A percentile compares a stretch with the other conserved stretches of the same genome.
phyloP scores from a whole-genome alignment of 2,113 vertebrate genomes.

The Tricholaema leucomelas region DNA sequence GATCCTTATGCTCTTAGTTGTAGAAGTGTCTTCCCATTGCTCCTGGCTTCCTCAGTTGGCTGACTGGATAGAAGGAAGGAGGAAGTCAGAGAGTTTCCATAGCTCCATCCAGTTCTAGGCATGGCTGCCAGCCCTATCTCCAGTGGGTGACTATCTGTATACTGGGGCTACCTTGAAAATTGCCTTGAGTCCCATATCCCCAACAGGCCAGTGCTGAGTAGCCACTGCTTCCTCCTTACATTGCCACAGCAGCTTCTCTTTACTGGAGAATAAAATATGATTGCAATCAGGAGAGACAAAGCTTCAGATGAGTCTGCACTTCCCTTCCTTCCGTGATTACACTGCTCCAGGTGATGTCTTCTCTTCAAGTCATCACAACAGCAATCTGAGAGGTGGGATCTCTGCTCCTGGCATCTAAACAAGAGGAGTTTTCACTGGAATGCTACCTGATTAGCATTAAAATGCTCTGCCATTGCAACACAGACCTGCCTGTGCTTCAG shows the following conservation, averaged over 20 bases:
- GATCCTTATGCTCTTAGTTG: not conserved
- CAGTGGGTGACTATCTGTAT: not conserved
- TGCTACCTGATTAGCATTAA: conserved; percentile 7
- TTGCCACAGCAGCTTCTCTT: not conserved
- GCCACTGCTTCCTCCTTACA: not conserved
- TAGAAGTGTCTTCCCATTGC: not conserved
- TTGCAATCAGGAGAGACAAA: conserved; percentile 42
- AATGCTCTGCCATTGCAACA: not conserved
- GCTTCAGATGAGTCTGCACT: conserved; percentile 16
- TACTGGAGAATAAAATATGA: not conserved
- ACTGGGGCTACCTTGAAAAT: not conserved
- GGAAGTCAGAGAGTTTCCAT: not conserved
- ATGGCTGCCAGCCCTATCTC: not conserved
- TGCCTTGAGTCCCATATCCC: not conserved
- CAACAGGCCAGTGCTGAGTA: not conserved
- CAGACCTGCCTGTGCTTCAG: not conserved
- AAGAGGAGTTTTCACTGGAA: not conserved
- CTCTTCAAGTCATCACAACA: conserved; percentile 10
- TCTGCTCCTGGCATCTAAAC: not conserved
- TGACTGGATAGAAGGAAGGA: not conserved
- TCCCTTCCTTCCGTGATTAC: conserved; percentile 14
- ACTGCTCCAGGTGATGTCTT: conserved; percentile 18
- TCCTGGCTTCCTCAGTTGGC: not conserved
- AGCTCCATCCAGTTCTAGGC: not conserved
- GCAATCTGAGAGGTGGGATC: not conserved